These are phyloP conservation scores for Lycopodina hypogea DNA, from an alignment of 37 sponge, comb jelly and placozoan genomes.

Conservation along the genomic window DNA sequence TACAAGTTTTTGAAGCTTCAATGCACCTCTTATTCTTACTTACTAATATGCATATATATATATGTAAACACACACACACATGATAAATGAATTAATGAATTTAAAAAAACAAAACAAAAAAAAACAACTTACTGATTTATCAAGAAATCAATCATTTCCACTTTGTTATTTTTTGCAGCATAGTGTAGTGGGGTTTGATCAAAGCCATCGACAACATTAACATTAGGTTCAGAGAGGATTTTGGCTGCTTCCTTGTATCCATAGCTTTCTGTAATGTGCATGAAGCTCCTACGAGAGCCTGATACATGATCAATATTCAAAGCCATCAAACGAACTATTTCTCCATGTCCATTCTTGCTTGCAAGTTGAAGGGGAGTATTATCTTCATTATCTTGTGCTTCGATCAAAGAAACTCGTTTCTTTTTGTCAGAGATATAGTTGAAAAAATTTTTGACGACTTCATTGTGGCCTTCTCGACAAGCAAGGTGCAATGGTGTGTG, in stretches of 20 bases:
- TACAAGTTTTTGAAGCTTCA: no score
- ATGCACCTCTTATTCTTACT: no score
- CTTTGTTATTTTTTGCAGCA: conserved; percentile 75
- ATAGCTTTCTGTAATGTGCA: conserved; percentile 84
- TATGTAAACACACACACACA: no score
- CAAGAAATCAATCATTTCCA: conserved; percentile 77
- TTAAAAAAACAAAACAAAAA: no score
- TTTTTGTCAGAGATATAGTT: conserved; percentile 8
- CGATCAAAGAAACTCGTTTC: conserved; percentile 11
- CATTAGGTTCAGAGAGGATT: conserved; percentile 12
- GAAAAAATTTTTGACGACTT: conserved; percentile 62
- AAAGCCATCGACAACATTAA: conserved; percentile 41
- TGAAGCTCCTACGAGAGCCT: conserved; percentile 45
- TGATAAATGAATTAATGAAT: no score
- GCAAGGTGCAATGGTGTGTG: conserved; percentile 73
- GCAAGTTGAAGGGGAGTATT: conserved; percentile 82
- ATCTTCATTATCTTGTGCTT: conserved; percentile 43
- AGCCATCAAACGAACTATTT: conserved; percentile 59
- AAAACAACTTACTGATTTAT: conserved; percentile 67
- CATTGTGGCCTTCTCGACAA: conserved; percentile 68
- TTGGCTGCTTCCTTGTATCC: conserved; percentile 63
- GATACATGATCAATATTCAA: conserved; percentile 41
- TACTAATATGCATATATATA: no score
- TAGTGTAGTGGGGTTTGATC: conserved; percentile 77
- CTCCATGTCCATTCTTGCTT: conserved; percentile 71